Percentiles rank a stretch among this genome's conserved stretches.
These are phyloP conservation scores for Scaptomyza montana DNA, from an alignment of 1,140 invertebrate species.

Conservation along the genomic window DNA sequence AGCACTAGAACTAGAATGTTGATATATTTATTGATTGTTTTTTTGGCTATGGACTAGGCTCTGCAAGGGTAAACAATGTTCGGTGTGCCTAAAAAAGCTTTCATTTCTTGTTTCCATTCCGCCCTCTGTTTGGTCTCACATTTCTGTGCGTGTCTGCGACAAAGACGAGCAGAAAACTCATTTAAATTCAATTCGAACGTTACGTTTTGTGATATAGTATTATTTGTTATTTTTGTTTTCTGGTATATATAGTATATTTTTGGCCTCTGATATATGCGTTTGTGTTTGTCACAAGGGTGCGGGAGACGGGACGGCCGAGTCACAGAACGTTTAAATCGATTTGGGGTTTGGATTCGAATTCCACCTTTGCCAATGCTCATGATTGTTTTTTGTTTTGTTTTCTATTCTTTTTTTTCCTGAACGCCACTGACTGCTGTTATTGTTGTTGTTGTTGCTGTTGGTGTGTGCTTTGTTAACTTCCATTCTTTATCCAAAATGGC, in stretches of 20 bases:
- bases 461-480: slow-evolving; percentile 70
- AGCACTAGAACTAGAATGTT: too few species aligned
- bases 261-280: slow-evolving; percentile 62
- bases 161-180: slow-evolving; percentile 62
- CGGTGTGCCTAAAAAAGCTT: not conserved
- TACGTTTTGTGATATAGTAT: slow-evolving; percentile 61
- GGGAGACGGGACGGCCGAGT: slow-evolving; percentile 22
- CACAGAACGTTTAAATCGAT: slow-evolving; percentile 76
- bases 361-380: slow-evolving; percentile 59
- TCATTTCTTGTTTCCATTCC: slow-evolving; percentile 3
- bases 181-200: slow-evolving; percentile 82
- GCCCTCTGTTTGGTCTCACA: not conserved
- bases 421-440: slow-evolving; percentile 6
- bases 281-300: slow-evolving; percentile 51
- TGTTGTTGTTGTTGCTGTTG: slow-evolving; percentile 38
- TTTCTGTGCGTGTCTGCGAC: slow-evolving; percentile 24
- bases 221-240: slow-evolving; percentile 37
- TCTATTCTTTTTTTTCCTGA: slow-evolving; percentile 28
- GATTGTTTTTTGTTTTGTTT: slow-evolving; percentile 44
- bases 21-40: too few species aligned
- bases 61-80: not conserved
- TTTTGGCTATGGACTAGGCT: not conserved
- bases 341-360: slow-evolving; percentile 56
- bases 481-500: slow-evolving; percentile 79
- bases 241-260: slow-evolving; percentile 40